Evolutionary conservation across 1,140 invertebrate species (phyloP).

Genomic region (Chymomyza costata): DNA sequence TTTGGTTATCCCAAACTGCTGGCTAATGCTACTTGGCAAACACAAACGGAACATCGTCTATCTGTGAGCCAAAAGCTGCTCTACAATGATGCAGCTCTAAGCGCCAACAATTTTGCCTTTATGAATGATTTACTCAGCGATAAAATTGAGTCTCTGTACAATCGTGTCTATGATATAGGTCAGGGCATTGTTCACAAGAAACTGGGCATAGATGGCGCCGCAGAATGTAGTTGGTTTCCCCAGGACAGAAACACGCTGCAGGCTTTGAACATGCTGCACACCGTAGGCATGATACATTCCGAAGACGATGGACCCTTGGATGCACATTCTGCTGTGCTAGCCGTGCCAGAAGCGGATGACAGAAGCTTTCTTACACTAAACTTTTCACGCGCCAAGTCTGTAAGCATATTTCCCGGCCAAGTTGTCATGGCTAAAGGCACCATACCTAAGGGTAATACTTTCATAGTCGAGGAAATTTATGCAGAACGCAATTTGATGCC

Average conservation of each 20-base stretch:
- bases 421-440: conserved; percentile 84
- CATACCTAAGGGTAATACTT: conserved; percentile 81
- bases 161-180: conserved; percentile 41
- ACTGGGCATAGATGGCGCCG: conserved; percentile 32
- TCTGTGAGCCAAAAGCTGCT: conserved; percentile 41
- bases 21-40: conserved; percentile 30
- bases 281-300: conserved; percentile 84
- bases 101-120: conserved; percentile 35
- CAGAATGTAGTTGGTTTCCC: conserved; percentile 56
- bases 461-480: conserved; percentile 82
- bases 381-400: conserved; percentile 80
- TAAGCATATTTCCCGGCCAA: conserved; percentile 90
- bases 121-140: conserved; percentile 55
- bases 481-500: conserved; percentile 72
- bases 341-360: conserved; percentile 79
- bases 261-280: conserved; percentile 41
- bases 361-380: conserved; percentile 77
- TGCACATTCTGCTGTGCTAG: conserved; percentile 81
- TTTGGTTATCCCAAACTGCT: conserved; percentile 56
- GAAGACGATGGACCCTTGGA: conserved; percentile 84
- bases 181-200: conserved; percentile 46
- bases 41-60: conserved; percentile 39
- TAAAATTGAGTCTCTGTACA: conserved; percentile 40
- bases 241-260: conserved; percentile 46
- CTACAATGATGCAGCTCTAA: conserved; percentile 35